Evolutionary conservation across 1,140 invertebrate species (phyloP).

Genomic region (Heliothis subflexa): DNA sequence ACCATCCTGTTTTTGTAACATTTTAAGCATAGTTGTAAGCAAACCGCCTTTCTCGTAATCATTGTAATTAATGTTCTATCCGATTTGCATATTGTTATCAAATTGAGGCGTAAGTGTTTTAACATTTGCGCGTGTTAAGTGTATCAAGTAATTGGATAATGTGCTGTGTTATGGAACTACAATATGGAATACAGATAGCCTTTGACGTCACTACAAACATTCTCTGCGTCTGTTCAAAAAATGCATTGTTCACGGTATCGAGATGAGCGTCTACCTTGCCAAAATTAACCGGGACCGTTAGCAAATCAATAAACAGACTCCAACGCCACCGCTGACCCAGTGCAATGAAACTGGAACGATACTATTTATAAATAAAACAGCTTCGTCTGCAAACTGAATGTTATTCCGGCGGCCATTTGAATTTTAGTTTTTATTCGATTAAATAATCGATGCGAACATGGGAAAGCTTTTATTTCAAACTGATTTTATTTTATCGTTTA

Average conservation of each 20-base stretch:
- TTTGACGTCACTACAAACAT: not conserved
- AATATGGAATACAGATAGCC: not conserved
- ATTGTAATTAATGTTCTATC: conserved; percentile 41
- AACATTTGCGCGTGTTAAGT: conserved; percentile 21
- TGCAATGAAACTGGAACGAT: conserved; percentile 72
- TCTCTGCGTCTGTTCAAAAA: conserved; percentile 17
- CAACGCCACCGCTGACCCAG: conserved; percentile 67
- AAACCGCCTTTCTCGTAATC: conserved; percentile 55
- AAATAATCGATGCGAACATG: conserved; percentile 52
- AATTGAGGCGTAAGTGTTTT: conserved; percentile 8
- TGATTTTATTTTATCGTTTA: conserved; percentile 5
- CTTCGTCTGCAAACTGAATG: conserved; percentile 59
- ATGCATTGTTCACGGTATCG: conserved; percentile 11
- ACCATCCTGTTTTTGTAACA: conserved; percentile 52
- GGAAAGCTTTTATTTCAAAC: conserved; percentile 63
- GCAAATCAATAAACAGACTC: conserved; percentile 78
- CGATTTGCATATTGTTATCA: conserved; percentile 41
- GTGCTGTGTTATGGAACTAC: too few species aligned
- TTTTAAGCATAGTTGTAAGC: conserved; percentile 58
- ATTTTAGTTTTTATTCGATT: conserved; percentile 63
- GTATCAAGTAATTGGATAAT: too few species aligned
- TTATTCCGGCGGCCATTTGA: conserved; percentile 68
- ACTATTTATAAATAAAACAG: conserved; percentile 73
- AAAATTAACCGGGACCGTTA: conserved; percentile 74
- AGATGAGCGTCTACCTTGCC: conserved; percentile 59